Evolutionary conservation across 37 sponge, comb jelly and placozoan species (phyloP).

Genomic region (Aphrocallistes beatrix): DNA sequence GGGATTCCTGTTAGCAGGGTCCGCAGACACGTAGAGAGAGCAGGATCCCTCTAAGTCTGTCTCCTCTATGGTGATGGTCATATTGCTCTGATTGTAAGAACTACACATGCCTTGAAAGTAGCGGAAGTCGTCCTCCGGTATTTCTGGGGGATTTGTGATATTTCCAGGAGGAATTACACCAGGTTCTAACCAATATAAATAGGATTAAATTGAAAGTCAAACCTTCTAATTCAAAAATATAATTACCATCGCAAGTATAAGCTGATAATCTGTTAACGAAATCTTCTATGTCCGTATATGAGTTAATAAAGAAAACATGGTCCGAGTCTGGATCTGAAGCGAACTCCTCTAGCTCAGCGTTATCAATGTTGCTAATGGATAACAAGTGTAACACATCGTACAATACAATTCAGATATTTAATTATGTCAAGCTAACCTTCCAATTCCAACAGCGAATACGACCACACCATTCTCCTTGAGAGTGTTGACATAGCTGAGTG

Average conservation of each 20-base stretch:
- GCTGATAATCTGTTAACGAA: constrained; percentile 66
- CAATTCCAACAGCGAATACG: constrained; percentile 22
- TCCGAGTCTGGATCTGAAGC: constrained; percentile 54
- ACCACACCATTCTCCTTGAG: constrained; percentile 38
- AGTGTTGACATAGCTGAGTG: background rate
- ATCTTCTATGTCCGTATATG: constrained; percentile 40
- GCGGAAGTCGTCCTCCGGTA: constrained; percentile 62
- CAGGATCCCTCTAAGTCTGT: constrained; percentile 51
- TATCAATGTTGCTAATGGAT: constrained; percentile 37
- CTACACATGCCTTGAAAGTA: constrained; percentile 65
- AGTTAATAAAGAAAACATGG: constrained; percentile 58
- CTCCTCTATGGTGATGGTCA: constrained; percentile 63
- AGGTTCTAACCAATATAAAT: no score
- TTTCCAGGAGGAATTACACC: constrained; percentile 37
- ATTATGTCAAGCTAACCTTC: no score
- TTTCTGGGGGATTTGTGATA: constrained; percentile 45
- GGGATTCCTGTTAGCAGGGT: constrained; percentile 31
- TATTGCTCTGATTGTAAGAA: constrained; percentile 35
- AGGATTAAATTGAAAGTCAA: no score
- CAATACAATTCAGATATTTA: background rate
- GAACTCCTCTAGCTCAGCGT: constrained; percentile 55
- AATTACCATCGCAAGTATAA: constrained; percentile 67
- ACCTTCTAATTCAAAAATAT: background rate
- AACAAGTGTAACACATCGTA: no score
- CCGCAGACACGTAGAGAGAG: constrained; percentile 56